Percentiles rank a stretch among this genome's conserved stretches.
Evolutionary conservation across 2,113 vertebrate genomes (phyloP).

Genomic region (Myiagra hebetior): DNA sequence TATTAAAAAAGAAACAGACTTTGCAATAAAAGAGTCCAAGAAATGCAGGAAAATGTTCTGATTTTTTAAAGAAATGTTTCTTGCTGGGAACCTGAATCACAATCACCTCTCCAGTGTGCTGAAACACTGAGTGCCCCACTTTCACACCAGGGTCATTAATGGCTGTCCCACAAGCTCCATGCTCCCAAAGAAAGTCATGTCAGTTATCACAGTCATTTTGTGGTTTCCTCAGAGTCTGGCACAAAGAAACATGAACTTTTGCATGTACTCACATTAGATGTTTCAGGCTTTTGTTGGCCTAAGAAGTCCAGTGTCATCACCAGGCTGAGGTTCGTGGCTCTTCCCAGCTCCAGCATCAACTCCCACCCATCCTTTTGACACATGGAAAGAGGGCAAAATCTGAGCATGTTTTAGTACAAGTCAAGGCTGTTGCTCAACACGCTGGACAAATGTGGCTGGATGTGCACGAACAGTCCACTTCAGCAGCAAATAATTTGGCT

Average conservation of each 20-base stretch:
- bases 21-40: not conserved
- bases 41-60: not conserved
- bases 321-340: not conserved
- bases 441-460: not conserved
- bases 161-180: not conserved
- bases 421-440: not conserved
- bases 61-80: not conserved
- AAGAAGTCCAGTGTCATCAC: not conserved
- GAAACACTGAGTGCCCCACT: not conserved
- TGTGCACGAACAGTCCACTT: not conserved
- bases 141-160: not conserved
- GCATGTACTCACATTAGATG: not conserved
- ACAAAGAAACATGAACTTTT: not conserved
- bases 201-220: not conserved
- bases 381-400: not conserved
- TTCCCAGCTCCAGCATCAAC: not conserved
- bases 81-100: not conserved
- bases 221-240: not conserved
- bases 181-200: not conserved
- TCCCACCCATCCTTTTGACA: not conserved
- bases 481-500: not conserved
- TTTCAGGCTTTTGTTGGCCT: not conserved
- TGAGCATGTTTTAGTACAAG: not conserved
- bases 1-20: not conserved
- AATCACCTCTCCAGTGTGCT: not conserved